Conservation (phyloP, 2,797 vertebrate species). For the Acropternis orthonyx region DNA sequence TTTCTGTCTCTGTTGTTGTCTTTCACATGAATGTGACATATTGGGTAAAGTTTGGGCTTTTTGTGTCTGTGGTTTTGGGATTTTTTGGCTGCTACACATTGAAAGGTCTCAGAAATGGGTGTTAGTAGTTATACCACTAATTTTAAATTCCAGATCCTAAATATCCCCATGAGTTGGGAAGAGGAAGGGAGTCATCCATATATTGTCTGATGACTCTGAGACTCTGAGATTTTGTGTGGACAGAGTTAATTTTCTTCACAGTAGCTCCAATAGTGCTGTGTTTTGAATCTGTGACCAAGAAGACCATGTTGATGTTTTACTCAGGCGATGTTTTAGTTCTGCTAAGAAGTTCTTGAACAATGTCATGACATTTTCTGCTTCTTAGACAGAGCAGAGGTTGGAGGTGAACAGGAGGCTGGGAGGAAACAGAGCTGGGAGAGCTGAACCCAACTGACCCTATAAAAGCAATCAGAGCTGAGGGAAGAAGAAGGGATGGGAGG, state of each 20-base stretch:
- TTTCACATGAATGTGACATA: not conserved
- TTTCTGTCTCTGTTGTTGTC: not conserved
- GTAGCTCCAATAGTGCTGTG: no score
- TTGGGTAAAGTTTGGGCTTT: not conserved
- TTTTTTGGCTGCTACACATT: not conserved
- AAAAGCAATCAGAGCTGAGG: not conserved
- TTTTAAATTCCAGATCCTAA: not conserved
- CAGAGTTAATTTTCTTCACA: not conserved
- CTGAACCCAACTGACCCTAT: not conserved
- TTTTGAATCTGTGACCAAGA: not conserved
- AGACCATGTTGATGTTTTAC: not conserved
- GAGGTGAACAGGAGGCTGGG: not conserved
- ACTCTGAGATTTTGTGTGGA: not conserved
- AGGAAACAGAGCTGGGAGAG: not conserved
- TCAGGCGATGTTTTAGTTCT: not conserved
- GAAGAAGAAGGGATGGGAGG: not conserved
- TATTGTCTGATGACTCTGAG: not conserved
- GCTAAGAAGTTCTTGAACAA: not conserved
- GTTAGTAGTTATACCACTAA: no score
- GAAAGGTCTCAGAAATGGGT: no score
- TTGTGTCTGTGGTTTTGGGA: not conserved
- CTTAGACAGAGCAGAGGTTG: not conserved
- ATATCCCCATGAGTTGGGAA: not conserved
- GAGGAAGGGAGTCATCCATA: not conserved
- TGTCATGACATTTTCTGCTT: not conserved